A percentile compares a stretch with the other conserved stretches of the same genome.
Conservation (phyloP, 2,888 invertebrate genomes). For the Andrena minutula region DNA sequence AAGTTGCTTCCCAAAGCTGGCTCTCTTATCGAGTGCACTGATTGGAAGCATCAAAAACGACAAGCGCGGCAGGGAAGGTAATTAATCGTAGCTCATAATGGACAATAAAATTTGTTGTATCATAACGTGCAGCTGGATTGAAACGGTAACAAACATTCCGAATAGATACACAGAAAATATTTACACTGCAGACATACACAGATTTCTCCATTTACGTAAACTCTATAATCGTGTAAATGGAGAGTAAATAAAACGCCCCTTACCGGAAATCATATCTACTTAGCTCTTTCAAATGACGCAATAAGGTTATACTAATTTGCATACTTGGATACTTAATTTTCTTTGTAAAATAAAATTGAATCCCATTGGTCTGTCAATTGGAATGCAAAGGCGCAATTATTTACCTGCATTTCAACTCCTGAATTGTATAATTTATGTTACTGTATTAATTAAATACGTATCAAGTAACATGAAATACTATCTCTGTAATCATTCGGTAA, state of each 20-base stretch:
- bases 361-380: no score
- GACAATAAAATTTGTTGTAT: background rate
- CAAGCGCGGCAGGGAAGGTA: background rate
- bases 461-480: no score
- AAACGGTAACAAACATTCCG: background rate
- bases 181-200: background rate
- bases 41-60: slow-evolving; percentile 28
- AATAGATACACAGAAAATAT: background rate
- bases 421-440: no score
- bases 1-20: slow-evolving; percentile 64
- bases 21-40: slow-evolving; percentile 51
- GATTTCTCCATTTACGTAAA: slow-evolving; percentile 50
- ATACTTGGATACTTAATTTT: background rate
- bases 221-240: background rate
- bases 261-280: background rate
- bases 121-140: background rate
- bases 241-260: background rate
- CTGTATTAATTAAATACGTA: no score
- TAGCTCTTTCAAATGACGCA: background rate
- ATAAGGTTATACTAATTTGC: background rate
- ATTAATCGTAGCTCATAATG: slow-evolving; percentile 29
- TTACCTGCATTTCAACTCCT: no score
- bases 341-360: background rate
- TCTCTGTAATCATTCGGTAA: background rate
- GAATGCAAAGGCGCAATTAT: background rate